A percentile compares a stretch with the other conserved stretches of the same genome.
Conservation (phyloP, 2,113 vertebrate species). For the Oostethus manadensis region DNA sequence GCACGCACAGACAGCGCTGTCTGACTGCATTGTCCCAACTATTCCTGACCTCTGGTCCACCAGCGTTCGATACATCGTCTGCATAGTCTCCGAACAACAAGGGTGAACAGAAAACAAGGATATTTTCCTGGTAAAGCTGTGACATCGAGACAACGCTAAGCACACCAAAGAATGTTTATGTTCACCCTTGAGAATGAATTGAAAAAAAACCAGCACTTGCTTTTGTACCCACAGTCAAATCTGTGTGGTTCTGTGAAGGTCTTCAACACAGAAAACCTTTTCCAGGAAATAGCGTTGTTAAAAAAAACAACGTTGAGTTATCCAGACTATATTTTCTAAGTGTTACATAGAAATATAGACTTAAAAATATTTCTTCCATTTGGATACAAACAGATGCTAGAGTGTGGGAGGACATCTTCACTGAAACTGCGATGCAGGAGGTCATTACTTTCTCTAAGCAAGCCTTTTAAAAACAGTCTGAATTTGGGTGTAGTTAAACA, state of each 20-base stretch:
- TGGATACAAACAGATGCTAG: background rate
- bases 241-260: background rate
- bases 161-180: constrained; percentile 23
- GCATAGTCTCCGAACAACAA: constrained; percentile 4
- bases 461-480: constrained; percentile 17
- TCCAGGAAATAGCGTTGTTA: no score
- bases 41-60: constrained; percentile 25
- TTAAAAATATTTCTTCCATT: no score
- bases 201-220: background rate
- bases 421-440: constrained; percentile 6
- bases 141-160: constrained; percentile 15
- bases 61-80: constrained; percentile 17
- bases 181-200: constrained; percentile 27
- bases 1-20: background rate
- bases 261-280: background rate
- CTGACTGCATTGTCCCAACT: background rate
- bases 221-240: background rate
- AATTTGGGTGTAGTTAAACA: background rate
- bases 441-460: constrained; percentile 41
- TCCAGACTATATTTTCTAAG: background rate
- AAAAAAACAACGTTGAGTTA: constrained; percentile 6
- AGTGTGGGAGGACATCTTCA: constrained; percentile 14
- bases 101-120: constrained; percentile 17
- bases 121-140: constrained; percentile 20
- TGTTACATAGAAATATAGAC: background rate